These are phyloP conservation scores for Porites australiensis DNA, from an alignment of 64 coral and sea anemone genomes.

Conservation along the genomic window DNA sequence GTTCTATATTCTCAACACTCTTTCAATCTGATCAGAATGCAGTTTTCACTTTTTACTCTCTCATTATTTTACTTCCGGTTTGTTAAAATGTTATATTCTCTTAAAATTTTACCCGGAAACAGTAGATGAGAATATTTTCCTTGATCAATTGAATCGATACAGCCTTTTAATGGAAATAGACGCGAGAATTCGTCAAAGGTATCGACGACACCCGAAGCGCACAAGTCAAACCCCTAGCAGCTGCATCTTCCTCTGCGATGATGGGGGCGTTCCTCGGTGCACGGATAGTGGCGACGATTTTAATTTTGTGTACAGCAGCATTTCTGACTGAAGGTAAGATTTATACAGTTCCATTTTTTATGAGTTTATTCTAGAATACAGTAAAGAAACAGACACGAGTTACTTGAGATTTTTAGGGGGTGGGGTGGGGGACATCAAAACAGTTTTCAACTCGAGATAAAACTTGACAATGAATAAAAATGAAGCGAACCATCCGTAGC, in stretches of 20 bases:
- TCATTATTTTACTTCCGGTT: background rate
- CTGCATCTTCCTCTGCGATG: background rate
- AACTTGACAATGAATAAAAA: background rate
- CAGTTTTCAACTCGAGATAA: background rate
- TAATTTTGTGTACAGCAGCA: background rate
- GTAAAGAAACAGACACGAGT: background rate
- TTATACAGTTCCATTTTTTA: background rate
- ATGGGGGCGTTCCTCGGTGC: background rate
- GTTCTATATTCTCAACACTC: background rate
- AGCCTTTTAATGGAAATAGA: background rate
- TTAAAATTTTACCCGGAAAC: background rate
- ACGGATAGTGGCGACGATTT: background rate
- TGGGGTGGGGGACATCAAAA: background rate
- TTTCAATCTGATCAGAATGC: background rate
- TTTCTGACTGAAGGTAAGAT: slow-evolving; percentile 19
- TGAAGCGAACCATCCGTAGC: too few species aligned
- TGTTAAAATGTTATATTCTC: background rate
- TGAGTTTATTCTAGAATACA: background rate
- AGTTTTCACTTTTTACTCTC: background rate
- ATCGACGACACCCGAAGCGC: background rate
- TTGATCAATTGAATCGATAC: background rate
- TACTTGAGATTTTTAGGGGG: too few species aligned
- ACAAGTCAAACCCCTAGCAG: background rate
- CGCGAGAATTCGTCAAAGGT: background rate
- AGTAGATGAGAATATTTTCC: background rate